Conservation (phyloP, 2,888 invertebrate species). For the Mesopsocus fuscifrons region DNA sequence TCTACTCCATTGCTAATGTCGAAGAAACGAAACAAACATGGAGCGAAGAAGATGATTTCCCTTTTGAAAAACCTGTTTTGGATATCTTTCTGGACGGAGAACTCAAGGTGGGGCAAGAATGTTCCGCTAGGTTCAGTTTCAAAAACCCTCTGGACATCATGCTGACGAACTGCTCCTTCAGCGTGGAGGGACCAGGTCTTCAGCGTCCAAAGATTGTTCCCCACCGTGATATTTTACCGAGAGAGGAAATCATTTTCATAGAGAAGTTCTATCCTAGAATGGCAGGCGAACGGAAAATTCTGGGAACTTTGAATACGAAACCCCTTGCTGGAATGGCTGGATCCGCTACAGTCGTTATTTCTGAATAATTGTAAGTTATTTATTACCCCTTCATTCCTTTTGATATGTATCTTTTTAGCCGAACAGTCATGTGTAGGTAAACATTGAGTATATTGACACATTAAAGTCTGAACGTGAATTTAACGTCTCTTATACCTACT, state of each 20-base stretch:
- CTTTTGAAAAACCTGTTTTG: slow-evolving; percentile 44
- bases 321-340: slow-evolving; percentile 44
- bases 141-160: slow-evolving; percentile 43
- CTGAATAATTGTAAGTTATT: neutral
- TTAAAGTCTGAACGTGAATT: too few species aligned
- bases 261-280: slow-evolving; percentile 38
- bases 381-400: too few species aligned
- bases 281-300: slow-evolving; percentile 39
- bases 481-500: too few species aligned
- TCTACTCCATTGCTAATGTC: slow-evolving; percentile 51
- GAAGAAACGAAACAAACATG: slow-evolving; percentile 53
- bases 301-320: slow-evolving; percentile 43
- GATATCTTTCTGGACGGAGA: slow-evolving; percentile 21
- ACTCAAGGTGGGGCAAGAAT: slow-evolving; percentile 21
- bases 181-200: slow-evolving; percentile 48
- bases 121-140: slow-evolving; percentile 27
- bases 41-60: slow-evolving; percentile 54
- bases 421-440: too few species aligned
- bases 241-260: slow-evolving; percentile 38
- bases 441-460: too few species aligned
- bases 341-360: slow-evolving; percentile 31
- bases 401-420: too few species aligned
- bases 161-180: slow-evolving; percentile 45
- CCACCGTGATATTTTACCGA: slow-evolving; percentile 39
- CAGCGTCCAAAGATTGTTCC: slow-evolving; percentile 36